phyloP scores from a whole-genome alignment of 1,140 invertebrate species.

The Rhynchophorus ferrugineus region DNA sequence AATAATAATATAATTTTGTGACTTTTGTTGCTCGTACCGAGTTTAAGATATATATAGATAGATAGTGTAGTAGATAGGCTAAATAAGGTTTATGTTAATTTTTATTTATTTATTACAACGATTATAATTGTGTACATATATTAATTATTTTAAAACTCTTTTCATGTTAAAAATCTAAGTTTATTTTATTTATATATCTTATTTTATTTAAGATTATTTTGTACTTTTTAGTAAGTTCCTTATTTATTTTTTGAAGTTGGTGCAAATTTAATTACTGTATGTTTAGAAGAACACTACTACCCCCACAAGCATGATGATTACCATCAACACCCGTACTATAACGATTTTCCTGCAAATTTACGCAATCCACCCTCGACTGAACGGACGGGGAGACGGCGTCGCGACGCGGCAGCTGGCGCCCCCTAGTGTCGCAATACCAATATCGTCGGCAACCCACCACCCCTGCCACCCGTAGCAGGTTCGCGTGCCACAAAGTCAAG shows the following conservation, averaged over 20 bases:
- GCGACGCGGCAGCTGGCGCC: slow-evolving; percentile 33
- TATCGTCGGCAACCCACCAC: neutral
- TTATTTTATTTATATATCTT: neutral
- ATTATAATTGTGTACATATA: too few relatives aligned
- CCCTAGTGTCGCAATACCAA: neutral
- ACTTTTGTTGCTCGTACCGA: too few relatives aligned
- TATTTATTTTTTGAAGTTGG: too few relatives aligned
- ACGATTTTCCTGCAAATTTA: neutral
- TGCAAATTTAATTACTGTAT: too few relatives aligned
- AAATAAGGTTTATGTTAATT: too few relatives aligned
- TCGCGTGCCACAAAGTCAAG: neutral
- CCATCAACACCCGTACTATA: neutral
- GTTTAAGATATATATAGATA: too few relatives aligned
- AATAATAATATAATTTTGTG: too few relatives aligned
- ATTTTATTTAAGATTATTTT: too few relatives aligned
- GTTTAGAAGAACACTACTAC: neutral
- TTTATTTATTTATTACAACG: too few relatives aligned
- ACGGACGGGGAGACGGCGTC: slow-evolving; percentile 8
- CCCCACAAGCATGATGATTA: neutral
- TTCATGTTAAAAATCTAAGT: neutral
- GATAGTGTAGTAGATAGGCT: too few relatives aligned
- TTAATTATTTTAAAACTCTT: neutral
- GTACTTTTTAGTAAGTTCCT: too few relatives aligned
- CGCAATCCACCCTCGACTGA: slow-evolving; percentile 17
- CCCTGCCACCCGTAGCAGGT: neutral